A percentile compares a stretch with the other conserved stretches of the same genome.
phyloP scores from a whole-genome alignment of 2,888 invertebrate genomes.

The Eupithecia tripunctaria region DNA sequence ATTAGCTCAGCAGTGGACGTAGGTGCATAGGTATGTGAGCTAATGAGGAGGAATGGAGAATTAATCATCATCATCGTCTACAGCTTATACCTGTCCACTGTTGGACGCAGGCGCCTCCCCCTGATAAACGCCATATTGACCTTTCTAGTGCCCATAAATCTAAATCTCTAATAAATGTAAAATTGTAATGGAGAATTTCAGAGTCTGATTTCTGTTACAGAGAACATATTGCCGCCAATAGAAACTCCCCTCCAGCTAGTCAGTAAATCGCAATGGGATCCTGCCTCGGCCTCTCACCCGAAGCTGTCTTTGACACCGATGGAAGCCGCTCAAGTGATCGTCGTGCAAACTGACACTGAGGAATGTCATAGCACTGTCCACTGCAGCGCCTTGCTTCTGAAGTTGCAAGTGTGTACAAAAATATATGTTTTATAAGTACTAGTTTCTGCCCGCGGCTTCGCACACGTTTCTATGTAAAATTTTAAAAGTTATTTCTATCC shows the following conservation, averaged over 20 bases:
- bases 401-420: conserved; percentile 76
- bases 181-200: neutral
- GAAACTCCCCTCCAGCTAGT: conserved; percentile 58
- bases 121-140: no score
- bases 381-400: conserved; percentile 63
- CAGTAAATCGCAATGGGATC: conserved; percentile 56
- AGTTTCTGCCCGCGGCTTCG: no score
- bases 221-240: conserved; percentile 67
- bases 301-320: conserved; percentile 34
- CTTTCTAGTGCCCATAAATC: no score
- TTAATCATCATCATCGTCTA: no score
- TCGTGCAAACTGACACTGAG: conserved; percentile 73
- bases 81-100: no score
- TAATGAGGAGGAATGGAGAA: neutral
- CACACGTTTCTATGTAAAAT: no score
- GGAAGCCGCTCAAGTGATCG: conserved; percentile 63
- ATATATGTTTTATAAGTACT: neutral
- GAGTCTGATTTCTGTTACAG: conserved; percentile 52
- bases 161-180: no score
- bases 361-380: conserved; percentile 59
- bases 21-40: no score
- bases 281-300: conserved; percentile 17
- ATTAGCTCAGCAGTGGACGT: no score
- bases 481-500: no score
- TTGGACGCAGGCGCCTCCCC: no score